Percentiles rank a stretch among this genome's conserved stretches.
Evolutionary conservation across 2,113 vertebrate genomes (phyloP).

Genomic region (Suncus etruscus): DNA sequence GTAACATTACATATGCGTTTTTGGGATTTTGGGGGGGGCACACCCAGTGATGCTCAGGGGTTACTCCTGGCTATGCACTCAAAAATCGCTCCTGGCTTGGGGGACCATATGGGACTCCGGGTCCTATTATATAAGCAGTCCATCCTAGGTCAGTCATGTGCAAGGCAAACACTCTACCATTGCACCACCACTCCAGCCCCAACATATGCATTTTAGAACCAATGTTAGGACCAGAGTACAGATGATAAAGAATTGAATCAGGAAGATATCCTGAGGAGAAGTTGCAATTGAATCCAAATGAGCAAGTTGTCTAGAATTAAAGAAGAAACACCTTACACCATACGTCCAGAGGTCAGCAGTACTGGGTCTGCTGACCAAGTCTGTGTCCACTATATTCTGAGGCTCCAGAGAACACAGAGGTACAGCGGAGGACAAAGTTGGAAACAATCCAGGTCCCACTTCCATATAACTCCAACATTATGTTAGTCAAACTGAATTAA

Average conservation of each 20-base stretch:
- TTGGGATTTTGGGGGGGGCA: no score
- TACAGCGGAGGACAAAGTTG: not conserved
- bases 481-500: not conserved
- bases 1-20: slow-evolving; percentile 3
- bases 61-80: no score
- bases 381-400: not conserved
- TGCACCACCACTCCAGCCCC: no score
- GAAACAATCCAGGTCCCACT: not conserved
- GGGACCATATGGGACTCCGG: no score
- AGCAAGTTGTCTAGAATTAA: slow-evolving; percentile 17
- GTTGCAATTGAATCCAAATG: slow-evolving; percentile 5
- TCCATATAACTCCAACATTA: slow-evolving; percentile 5
- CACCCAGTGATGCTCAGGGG: no score
- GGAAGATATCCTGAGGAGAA: not conserved
- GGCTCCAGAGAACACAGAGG: not conserved
- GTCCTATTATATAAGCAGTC: no score
- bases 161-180: no score
- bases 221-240: not conserved
- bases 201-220: not conserved
- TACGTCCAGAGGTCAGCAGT: not conserved
- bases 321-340: slow-evolving; percentile 23
- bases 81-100: no score
- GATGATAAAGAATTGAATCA: not conserved
- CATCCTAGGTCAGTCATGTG: no score
- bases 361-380: not conserved